Conservation (phyloP, 1,140 invertebrate genomes). For the Ectropis grisescens region DNA sequence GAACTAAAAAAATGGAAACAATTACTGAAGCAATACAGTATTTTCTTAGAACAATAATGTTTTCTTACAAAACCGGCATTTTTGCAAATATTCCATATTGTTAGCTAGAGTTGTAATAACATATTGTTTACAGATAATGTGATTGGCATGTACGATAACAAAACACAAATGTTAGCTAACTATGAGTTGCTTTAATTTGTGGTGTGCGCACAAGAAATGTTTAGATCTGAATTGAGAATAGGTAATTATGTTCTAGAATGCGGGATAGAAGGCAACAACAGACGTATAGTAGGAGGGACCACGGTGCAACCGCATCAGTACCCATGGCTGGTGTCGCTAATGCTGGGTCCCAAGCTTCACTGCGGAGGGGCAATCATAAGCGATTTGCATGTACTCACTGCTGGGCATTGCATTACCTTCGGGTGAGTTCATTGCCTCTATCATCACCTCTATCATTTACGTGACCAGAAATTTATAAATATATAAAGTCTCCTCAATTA, state of each 20-base stretch:
- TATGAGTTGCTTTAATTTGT: background rate
- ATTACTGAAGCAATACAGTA: no score
- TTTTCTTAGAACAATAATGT: no score
- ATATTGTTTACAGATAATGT: no score
- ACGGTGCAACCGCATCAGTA: conserved; percentile 72
- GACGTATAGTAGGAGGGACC: conserved; percentile 76
- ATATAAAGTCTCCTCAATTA: no score
- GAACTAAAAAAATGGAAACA: no score
- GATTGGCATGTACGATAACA: background rate
- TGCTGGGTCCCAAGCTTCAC: conserved; percentile 68
- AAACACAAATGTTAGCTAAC: background rate
- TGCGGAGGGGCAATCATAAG: conserved; percentile 78
- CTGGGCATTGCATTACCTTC: conserved; percentile 74
- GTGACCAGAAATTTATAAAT: background rate
- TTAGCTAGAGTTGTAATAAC: no score
- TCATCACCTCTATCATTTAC: background rate
- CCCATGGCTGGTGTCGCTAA: conserved; percentile 76
- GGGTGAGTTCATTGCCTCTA: conserved; percentile 26
- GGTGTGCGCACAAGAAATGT: background rate
- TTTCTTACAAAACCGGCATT: no score
- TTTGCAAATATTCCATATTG: no score
- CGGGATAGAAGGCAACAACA: conserved; percentile 57
- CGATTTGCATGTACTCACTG: conserved; percentile 72
- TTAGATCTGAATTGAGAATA: background rate
- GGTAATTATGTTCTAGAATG: conserved; percentile 51